A percentile compares a stretch with the other conserved stretches of the same genome.
These are phyloP conservation scores for Anguilla marmorata DNA, from an alignment of 2,797 vertebrate genomes.

Conservation along the genomic window DNA sequence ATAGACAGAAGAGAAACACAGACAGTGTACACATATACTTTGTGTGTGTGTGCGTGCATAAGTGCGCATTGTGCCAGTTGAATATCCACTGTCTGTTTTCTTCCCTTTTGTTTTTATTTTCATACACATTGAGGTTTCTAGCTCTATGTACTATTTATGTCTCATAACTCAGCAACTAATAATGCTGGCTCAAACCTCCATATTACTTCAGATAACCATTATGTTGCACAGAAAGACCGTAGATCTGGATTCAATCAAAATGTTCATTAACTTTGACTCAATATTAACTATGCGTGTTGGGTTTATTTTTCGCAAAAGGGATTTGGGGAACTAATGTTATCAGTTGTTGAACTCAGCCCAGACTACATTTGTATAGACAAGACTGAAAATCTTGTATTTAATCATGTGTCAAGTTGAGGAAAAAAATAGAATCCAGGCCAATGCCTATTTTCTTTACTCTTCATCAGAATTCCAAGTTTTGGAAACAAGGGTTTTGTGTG, in stretches of 20 bases:
- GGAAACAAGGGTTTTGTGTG: too few relatives aligned
- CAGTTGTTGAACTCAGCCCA: background rate
- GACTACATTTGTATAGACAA: background rate
- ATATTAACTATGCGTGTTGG: background rate
- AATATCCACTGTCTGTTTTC: background rate
- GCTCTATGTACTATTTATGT: background rate
- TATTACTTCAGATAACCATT: background rate
- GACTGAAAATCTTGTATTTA: background rate
- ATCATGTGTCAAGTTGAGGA: background rate
- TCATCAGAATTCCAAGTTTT: too few relatives aligned
- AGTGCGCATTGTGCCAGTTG: background rate
- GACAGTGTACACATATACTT: background rate
- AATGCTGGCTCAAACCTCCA: background rate
- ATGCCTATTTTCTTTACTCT: background rate
- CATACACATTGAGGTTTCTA: background rate
- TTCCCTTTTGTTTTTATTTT: background rate
- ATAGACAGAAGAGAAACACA: background rate
- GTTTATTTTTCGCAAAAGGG: background rate
- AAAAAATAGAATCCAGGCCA: background rate
- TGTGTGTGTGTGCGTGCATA: background rate
- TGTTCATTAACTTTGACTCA: slow-evolving; percentile 8
- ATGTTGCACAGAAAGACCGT: background rate
- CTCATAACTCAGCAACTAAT: background rate
- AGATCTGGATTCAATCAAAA: background rate
- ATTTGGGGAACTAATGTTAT: background rate